phyloP scores from a whole-genome alignment of 2,113 vertebrate genomes.

The Tetrax tetrax region DNA sequence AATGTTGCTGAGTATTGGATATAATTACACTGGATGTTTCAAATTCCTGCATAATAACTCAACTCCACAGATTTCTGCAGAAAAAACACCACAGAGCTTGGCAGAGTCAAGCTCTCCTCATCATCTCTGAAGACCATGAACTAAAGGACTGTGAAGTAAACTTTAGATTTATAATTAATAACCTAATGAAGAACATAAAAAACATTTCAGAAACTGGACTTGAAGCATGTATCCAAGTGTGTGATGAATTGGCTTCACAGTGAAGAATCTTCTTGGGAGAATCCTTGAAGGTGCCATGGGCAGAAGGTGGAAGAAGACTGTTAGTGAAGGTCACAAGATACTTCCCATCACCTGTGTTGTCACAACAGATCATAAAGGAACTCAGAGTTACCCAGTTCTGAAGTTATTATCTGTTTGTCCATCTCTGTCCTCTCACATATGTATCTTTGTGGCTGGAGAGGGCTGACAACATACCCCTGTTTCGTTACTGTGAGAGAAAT shows the following conservation, averaged over 20 bases:
- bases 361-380: background rate
- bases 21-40: background rate
- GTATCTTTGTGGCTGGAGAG: background rate
- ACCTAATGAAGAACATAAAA: background rate
- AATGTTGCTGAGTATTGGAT: background rate
- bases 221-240: background rate
- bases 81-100: background rate
- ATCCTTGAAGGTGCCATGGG: background rate
- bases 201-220: background rate
- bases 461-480: rapidly evolving
- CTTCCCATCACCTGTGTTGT: background rate
- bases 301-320: background rate
- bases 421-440: rapidly evolving
- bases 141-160: background rate
- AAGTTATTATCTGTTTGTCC: background rate
- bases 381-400: rapidly evolving
- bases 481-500: background rate
- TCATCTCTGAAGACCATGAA: background rate
- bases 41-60: background rate
- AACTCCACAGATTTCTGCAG: background rate
- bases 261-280: background rate
- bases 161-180: background rate
- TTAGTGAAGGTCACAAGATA: background rate
- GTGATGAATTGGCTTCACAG: background rate
- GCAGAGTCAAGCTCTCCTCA: background rate